Evolutionary conservation across 2,113 vertebrate genomes (phyloP).

Genomic region (Heterochromis multidens): DNA sequence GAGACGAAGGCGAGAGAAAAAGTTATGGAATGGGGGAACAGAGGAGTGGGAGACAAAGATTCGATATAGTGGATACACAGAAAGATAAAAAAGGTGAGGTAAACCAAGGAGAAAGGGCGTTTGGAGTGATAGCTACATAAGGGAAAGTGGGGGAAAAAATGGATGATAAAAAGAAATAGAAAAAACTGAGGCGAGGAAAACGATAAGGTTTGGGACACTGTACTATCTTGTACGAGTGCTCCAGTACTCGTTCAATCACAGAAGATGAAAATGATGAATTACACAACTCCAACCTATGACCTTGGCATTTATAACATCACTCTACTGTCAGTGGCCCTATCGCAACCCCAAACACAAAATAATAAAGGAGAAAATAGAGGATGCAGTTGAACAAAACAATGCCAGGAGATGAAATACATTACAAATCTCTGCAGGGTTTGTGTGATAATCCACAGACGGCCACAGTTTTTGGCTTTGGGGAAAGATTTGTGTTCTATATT

Average conservation of each 20-base stretch:
- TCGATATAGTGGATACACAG: not conserved
- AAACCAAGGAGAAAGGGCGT: constrained; percentile 22
- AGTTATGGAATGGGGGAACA: not conserved
- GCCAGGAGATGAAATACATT: not conserved
- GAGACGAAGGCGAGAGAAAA: not conserved
- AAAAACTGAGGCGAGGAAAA: constrained; percentile 6
- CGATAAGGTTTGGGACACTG: constrained; percentile 18
- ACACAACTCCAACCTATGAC: constrained; percentile 23
- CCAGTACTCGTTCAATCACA: not conserved
- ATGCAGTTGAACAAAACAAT: constrained; percentile 10
- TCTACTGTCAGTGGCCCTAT: not conserved
- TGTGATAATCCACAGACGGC: not conserved
- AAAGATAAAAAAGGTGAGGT: constrained; percentile 4
- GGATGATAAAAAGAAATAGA: constrained; percentile 17
- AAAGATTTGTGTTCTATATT: not conserved
- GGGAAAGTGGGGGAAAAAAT: not conserved
- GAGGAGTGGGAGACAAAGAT: constrained; percentile 6
- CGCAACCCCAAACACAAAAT: not conserved
- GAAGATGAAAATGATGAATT: constrained; percentile 46
- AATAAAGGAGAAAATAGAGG: constrained; percentile 1
- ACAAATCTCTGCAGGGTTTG: not conserved
- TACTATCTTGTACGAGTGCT: constrained; percentile 19
- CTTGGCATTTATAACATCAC: constrained; percentile 33
- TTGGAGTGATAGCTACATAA: constrained; percentile 1
- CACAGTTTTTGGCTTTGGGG: not conserved